phyloP scores from a whole-genome alignment of 2,797 vertebrate genomes.

The Alauda arvensis region DNA sequence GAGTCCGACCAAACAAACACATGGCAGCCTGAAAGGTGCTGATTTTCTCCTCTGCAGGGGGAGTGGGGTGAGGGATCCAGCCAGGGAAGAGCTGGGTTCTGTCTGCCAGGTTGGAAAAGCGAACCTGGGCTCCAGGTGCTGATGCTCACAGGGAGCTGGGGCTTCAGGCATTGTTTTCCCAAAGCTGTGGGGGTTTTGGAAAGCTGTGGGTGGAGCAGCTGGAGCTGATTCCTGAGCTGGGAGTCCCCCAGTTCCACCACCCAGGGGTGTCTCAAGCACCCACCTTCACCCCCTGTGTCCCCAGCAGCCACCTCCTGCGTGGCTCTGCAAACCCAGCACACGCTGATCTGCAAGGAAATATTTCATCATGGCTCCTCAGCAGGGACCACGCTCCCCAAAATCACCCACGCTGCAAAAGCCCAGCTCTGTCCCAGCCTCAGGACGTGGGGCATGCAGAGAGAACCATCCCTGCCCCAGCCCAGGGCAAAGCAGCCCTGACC shows the following conservation, averaged over 20 bases:
- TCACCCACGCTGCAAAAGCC: neutral
- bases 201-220: neutral
- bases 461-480: neutral
- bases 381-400: neutral
- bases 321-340: accelerated
- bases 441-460: neutral
- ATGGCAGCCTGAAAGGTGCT: slow-evolving; percentile 32
- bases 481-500: neutral
- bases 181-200: accelerated
- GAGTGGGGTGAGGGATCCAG: neutral
- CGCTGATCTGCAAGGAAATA: accelerated
- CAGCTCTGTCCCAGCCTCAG: neutral
- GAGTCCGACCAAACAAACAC: slow-evolving; percentile 32
- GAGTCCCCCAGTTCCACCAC: neutral
- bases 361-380: neutral
- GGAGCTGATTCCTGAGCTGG: neutral
- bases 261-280: neutral
- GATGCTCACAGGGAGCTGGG: accelerated
- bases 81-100: neutral
- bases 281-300: accelerated
- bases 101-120: neutral
- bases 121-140: neutral
- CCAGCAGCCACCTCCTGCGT: accelerated
- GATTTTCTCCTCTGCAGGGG: neutral
- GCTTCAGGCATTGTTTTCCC: accelerated